A percentile compares a stretch with the other conserved stretches of the same genome.
Evolutionary conservation across 2,888 invertebrate genomes (phyloP).

Genomic region (Seira musarum): DNA sequence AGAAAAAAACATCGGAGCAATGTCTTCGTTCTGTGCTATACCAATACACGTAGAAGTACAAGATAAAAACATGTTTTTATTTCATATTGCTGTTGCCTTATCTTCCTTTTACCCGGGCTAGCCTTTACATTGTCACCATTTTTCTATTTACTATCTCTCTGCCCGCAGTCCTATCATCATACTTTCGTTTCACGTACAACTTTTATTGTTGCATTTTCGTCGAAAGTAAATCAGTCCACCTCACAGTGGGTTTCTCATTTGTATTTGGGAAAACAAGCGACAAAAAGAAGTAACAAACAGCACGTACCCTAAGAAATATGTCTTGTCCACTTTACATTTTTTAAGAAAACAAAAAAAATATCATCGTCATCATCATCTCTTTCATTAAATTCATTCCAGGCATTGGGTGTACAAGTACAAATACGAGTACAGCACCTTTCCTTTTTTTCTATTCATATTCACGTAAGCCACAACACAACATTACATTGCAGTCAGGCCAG

Average conservation of each 20-base stretch:
- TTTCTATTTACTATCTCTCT: background rate
- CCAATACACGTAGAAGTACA: too few relatives aligned
- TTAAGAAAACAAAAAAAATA: constrained; percentile 26
- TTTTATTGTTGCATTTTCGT: constrained; percentile 43
- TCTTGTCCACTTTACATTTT: constrained; percentile 34
- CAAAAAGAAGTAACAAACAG: constrained; percentile 35
- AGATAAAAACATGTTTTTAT: background rate
- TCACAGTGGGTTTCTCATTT: constrained; percentile 47
- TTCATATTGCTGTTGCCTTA: too few relatives aligned
- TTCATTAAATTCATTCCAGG: constrained; percentile 1
- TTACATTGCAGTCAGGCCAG: too few relatives aligned
- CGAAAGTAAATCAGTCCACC: constrained; percentile 54
- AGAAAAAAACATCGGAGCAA: background rate
- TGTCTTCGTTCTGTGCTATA: background rate
- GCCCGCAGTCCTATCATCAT: constrained; percentile 5
- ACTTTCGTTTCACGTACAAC: constrained; percentile 35
- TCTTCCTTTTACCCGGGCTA: too few relatives aligned
- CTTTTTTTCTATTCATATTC: too few relatives aligned
- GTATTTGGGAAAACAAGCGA: constrained; percentile 43
- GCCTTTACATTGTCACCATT: background rate
- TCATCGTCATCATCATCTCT: constrained; percentile 23
- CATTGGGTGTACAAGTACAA: background rate
- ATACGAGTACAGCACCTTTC: background rate
- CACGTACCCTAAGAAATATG: constrained; percentile 39
- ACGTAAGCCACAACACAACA: background rate